Evolutionary conservation across 2,888 invertebrate genomes (phyloP), one percentile per base, ranked within the genome.

Genomic region (Eutolmus rufibarbis): DNA sequence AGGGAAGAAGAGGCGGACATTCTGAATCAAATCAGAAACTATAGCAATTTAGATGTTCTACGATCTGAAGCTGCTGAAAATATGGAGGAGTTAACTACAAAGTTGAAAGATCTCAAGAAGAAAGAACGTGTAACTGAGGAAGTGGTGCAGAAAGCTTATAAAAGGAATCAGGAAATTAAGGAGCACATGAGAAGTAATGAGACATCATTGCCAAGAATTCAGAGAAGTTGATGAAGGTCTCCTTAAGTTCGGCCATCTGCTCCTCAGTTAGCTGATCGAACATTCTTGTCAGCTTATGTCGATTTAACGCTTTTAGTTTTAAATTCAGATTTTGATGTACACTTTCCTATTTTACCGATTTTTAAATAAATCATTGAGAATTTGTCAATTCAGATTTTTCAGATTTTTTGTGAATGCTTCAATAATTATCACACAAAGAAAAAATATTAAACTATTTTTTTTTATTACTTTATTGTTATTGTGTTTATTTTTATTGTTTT

Each of bases 231-330:
- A n/a, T n/a, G 94, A 99, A 99, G 91, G 99, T 99, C 94, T 99
- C 99, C 95, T 99, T 99, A 96, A 99, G 99, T 95, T 99, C 99
- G 91, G 97, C 98, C 94, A 98, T 99, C 95, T 98, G 98, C 95
- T 98, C 98, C 94, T 99, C 98, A 93, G 98, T 98, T 93, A 98
- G 96, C 95, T 97, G 97, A 95, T 97, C 97, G 94, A 97, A 97
- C 97, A 87, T 87, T 51, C 0, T 66, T 14, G 1, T 16, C 7
- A 77, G 37, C 40, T 28, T 28, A 5, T 74, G 14, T 74, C 14
- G 7, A 34, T 34, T 74, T 74, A 14, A n/a, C 14, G 16, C 12
- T 19, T 51, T 5, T 51, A n/a, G n/a, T 81, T 51, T 56, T 81
- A 19, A 37, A 76, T 4, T n/a, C 16, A 12, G 28, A 34, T 77